Evolutionary conservation across 2,797 vertebrate species (phyloP).

Genomic region (Amblyraja radiata): DNA sequence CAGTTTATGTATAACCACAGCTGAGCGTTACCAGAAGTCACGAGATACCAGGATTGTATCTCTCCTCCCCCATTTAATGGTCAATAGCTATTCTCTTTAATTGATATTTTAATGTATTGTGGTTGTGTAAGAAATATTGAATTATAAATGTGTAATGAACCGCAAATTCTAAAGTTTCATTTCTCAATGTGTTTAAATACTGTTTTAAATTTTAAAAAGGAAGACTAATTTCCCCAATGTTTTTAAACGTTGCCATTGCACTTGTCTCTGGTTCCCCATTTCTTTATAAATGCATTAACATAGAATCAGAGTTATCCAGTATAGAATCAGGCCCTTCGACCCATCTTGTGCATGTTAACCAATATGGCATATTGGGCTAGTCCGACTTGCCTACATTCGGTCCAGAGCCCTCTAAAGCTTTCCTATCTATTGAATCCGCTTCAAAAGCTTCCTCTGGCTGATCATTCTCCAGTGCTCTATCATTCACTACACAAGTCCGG

Average conservation of each 20-base stretch:
- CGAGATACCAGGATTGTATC: neutral
- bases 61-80: neutral
- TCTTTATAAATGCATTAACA: neutral
- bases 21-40: constrained; percentile 9
- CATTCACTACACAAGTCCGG: too few relatives aligned
- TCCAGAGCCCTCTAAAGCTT: too few relatives aligned
- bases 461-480: too few relatives aligned
- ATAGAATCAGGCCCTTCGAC: too few relatives aligned
- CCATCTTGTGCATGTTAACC: too few relatives aligned
- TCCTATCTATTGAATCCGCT: too few relatives aligned
- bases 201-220: neutral
- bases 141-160: neutral
- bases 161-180: neutral
- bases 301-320: neutral
- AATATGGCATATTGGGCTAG: too few relatives aligned
- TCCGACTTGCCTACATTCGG: too few relatives aligned
- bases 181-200: too few relatives aligned
- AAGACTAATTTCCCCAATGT: neutral
- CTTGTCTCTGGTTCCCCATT: neutral
- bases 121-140: neutral
- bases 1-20: constrained; percentile 8
- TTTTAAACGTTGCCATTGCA: neutral
- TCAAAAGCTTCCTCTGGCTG: too few relatives aligned
- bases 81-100: neutral
- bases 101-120: neutral